Evolutionary conservation across 1,140 invertebrate species (phyloP).

Genomic region (Aphelenchoides fujianensis): DNA sequence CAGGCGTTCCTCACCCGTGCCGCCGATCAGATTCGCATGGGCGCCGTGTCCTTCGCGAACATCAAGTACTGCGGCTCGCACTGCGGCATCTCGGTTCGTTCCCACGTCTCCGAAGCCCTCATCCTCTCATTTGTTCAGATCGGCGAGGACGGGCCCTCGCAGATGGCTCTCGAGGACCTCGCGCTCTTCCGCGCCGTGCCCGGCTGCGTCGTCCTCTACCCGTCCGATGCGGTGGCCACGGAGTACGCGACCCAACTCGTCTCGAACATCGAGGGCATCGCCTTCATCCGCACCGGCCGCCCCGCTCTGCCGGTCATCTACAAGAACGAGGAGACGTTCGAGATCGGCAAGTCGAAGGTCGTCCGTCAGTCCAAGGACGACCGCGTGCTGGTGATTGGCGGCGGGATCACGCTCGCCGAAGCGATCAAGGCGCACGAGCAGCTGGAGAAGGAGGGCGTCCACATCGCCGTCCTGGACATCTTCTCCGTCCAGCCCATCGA

Average conservation of each 20-base stretch:
- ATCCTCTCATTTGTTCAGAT: too few species aligned
- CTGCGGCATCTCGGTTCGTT: slow-evolving; percentile 88
- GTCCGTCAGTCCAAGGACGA: slow-evolving; percentile 74
- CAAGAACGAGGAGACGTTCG: slow-evolving; percentile 78
- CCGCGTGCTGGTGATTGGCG: slow-evolving; percentile 79
- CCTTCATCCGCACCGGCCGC: slow-evolving; percentile 89
- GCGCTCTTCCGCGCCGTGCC: slow-evolving; percentile 90
- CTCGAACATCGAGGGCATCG: slow-evolving; percentile 89
- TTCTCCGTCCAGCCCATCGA: slow-evolving; percentile 84
- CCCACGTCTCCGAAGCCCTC: too few species aligned
- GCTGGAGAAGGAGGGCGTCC: slow-evolving; percentile 69
- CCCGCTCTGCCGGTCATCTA: slow-evolving; percentile 85
- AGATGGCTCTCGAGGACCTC: slow-evolving; percentile 98
- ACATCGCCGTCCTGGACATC: slow-evolving; percentile 54
- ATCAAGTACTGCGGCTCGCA: slow-evolving; percentile 92
- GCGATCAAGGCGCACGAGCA: slow-evolving; percentile 78
- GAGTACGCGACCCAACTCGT: slow-evolving; percentile 91
- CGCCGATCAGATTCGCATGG: slow-evolving; percentile 97
- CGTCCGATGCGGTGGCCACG: slow-evolving; percentile 86
- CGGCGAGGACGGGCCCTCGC: slow-evolving; percentile 79
- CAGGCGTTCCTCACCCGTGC: slow-evolving; percentile 87
- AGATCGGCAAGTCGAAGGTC: slow-evolving; percentile 71
- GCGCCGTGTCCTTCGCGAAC: slow-evolving; percentile 94
- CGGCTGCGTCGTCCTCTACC: slow-evolving; percentile 90
- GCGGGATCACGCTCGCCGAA: slow-evolving; percentile 87